Conservation (phyloP, 2,113 vertebrate genomes). For the Tetraodon nigroviridis region DNA sequence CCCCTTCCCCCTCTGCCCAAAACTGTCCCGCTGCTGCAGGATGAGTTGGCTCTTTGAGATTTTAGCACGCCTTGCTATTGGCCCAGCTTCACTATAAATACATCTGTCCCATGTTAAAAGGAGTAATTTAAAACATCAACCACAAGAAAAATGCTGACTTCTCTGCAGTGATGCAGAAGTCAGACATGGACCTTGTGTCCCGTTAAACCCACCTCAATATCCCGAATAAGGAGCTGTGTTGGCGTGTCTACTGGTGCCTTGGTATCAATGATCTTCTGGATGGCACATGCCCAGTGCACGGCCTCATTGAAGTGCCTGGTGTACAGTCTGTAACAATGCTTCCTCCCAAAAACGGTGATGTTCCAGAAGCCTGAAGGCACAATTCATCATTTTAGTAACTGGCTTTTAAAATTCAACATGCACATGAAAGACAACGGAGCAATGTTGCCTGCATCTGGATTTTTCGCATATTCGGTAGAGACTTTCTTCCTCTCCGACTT, state of each 20-base stretch:
- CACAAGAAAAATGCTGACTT: no score
- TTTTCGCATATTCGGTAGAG: constrained; percentile 1
- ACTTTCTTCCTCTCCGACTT: constrained; percentile 33
- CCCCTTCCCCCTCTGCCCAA: constrained; percentile 36
- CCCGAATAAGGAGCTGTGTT: constrained; percentile 90
- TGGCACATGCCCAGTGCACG: constrained; percentile 86
- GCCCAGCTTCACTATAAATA: constrained; percentile 42
- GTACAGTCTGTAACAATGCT: constrained; percentile 87
- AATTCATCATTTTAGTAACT: background rate
- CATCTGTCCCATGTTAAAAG: constrained; percentile 7
- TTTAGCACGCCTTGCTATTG: constrained; percentile 30
- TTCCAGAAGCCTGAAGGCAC: constrained; percentile 84
- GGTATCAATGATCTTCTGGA: constrained; percentile 90
- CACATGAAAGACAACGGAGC: constrained; percentile 8
- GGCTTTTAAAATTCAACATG: background rate
- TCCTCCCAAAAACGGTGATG: constrained; percentile 89
- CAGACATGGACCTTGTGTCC: background rate
- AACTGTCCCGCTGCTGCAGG: constrained; percentile 46
- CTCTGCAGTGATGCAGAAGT: no score
- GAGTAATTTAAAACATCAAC: no score
- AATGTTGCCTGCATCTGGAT: constrained; percentile 10
- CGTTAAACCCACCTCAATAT: constrained; percentile 81
- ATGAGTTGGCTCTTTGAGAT: constrained; percentile 55
- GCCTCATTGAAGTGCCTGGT: constrained; percentile 90
- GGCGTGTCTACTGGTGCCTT: constrained; percentile 91